Evolutionary conservation across 2,888 invertebrate genomes (phyloP).

Genomic region (Parnassius glacialis): DNA sequence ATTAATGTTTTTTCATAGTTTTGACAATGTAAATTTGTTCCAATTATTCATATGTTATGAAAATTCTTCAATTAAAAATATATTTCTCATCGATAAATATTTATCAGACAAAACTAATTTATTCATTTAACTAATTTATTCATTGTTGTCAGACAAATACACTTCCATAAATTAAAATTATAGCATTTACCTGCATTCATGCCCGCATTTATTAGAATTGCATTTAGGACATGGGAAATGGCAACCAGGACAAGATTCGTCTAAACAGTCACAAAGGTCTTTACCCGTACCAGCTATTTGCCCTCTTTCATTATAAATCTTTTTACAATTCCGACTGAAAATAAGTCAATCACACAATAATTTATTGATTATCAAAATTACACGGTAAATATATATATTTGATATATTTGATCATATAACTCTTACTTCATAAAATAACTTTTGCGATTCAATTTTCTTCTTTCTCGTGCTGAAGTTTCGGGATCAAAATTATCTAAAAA

Average conservation of each 20-base stretch:
- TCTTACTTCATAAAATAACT: constrained; percentile 66
- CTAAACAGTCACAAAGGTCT: constrained; percentile 93
- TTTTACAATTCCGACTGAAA: constrained; percentile 75
- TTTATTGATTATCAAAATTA: too few species aligned
- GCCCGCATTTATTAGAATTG: constrained; percentile 87
- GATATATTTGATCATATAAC: too few species aligned
- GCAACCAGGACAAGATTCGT: constrained; percentile 89
- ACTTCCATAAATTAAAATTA: background rate
- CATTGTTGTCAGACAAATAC: background rate
- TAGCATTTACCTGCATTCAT: constrained; percentile 84
- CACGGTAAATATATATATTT: too few species aligned
- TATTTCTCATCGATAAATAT: too few species aligned
- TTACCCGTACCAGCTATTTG: constrained; percentile 81
- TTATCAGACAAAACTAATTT: too few species aligned
- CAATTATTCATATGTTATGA: too few species aligned
- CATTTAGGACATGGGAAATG: constrained; percentile 90
- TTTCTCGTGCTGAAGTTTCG: constrained; percentile 88
- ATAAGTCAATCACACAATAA: too few species aligned
- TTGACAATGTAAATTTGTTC: too few species aligned
- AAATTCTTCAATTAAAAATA: constrained; percentile 8
- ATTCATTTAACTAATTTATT: background rate
- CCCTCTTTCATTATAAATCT: constrained; percentile 87
- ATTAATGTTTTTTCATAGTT: too few species aligned
- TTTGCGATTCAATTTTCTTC: constrained; percentile 87
- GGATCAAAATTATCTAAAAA: constrained; percentile 86